These are phyloP conservation scores for Scaptomyza hsui DNA, from an alignment of 1,140 invertebrate species.

Conservation along the genomic window DNA sequence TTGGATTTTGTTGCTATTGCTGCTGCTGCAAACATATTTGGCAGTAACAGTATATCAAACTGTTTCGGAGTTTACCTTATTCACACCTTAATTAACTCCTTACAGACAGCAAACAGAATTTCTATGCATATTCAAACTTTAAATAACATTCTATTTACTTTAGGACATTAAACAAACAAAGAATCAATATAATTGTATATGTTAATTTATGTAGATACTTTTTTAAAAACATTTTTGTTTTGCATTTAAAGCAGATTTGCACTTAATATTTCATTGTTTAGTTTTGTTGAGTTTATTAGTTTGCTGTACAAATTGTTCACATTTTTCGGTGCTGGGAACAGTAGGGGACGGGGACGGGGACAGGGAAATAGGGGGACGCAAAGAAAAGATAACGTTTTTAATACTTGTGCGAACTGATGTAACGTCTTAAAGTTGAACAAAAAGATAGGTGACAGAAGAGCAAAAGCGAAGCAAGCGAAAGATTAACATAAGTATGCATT, in stretches of 20 bases:
- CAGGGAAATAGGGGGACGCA: conserved; percentile 5
- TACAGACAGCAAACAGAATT: conserved; percentile 58
- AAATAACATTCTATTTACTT: conserved; percentile 76
- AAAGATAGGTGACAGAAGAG: conserved; percentile 23
- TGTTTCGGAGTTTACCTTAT: conserved; percentile 21
- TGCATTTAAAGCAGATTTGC: conserved; percentile 75
- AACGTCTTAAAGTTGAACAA: conserved; percentile 51
- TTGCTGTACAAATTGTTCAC: conserved; percentile 79
- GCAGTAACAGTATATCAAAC: conserved; percentile 40
- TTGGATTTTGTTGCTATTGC: conserved; percentile 50
- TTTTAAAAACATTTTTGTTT: conserved; percentile 59
- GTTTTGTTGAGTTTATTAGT: conserved; percentile 59
- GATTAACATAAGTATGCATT: conserved; percentile 34
- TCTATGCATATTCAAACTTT: conserved; percentile 62
- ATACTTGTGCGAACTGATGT: conserved; percentile 78
- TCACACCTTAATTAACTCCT: conserved; percentile 30
- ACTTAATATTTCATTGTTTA: conserved; percentile 75
- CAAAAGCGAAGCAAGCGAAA: conserved; percentile 47
- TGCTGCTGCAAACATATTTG: conserved; percentile 57
- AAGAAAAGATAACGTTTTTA: conserved; percentile 46
- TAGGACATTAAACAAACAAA: conserved; percentile 72
- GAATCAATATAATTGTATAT: conserved; percentile 56
- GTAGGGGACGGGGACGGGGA: conserved; percentile 9
- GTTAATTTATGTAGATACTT: conserved; percentile 34
- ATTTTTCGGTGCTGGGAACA: conserved; percentile 64